A percentile compares a stretch with the other conserved stretches of the same genome.
These are phyloP conservation scores for Arrhamphus sclerolepis DNA, from an alignment of 2,797 vertebrate genomes.

Conservation along the genomic window DNA sequence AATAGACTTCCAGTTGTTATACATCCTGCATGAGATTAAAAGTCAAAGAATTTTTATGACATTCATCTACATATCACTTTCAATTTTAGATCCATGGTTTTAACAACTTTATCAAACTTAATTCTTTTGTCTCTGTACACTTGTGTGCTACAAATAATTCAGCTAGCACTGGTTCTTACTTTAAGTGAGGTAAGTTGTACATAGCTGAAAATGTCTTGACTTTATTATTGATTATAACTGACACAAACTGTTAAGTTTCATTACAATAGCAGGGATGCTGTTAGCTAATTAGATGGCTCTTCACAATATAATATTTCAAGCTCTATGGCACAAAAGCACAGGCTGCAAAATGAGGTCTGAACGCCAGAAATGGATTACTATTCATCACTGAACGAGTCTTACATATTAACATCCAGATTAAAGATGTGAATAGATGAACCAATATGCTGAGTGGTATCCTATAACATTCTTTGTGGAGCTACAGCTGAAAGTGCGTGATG, in stretches of 20 bases:
- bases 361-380: too few species aligned
- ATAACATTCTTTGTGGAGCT: too few species aligned
- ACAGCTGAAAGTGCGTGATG: too few species aligned
- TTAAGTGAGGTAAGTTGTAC: too few species aligned
- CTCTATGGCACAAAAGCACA: too few species aligned
- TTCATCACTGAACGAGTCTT: too few species aligned
- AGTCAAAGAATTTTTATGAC: conserved; percentile 35
- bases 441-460: too few species aligned
- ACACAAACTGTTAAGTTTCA: conserved; percentile 15
- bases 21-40: conserved; percentile 31
- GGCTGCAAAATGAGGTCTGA: too few species aligned
- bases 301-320: too few species aligned
- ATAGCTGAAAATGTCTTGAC: too few species aligned
- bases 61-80: conserved; percentile 26
- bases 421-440: too few species aligned
- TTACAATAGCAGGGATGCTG: not conserved
- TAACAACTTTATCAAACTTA: conserved; percentile 30
- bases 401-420: too few species aligned
- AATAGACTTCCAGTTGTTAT: conserved; percentile 37
- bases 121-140: conserved; percentile 18
- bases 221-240: conserved; percentile 4
- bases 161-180: conserved; percentile 1
- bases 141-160: conserved; percentile 22
- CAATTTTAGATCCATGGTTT: not conserved
- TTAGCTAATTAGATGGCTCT: not conserved